Evolutionary conservation across 2,113 vertebrate species (phyloP).

Genomic region (Sialia sialis): DNA sequence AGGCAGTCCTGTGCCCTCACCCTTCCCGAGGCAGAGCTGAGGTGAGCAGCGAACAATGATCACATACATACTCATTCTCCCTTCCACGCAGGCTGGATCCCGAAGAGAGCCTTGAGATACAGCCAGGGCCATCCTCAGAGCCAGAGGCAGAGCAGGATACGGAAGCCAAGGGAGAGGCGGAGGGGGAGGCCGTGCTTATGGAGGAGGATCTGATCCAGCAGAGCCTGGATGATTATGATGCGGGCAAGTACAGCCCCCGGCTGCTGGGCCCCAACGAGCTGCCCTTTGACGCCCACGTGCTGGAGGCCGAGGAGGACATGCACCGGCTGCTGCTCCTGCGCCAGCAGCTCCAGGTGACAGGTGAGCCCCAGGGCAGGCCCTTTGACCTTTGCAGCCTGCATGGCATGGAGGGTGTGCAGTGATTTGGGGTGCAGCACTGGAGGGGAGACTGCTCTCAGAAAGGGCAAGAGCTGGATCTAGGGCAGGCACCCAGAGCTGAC

Average conservation of each 20-base stretch:
- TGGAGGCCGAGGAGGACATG: constrained; percentile 84
- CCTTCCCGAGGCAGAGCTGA: background rate
- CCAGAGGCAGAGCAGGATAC: constrained; percentile 35
- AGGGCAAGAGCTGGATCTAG: background rate
- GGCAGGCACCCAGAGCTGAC: background rate
- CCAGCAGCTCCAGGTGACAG: constrained; percentile 90
- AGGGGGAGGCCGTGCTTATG: constrained; percentile 87
- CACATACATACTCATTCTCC: background rate
- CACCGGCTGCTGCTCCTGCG: constrained; percentile 85
- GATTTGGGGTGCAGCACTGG: accelerated
- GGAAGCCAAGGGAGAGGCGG: constrained; percentile 58
- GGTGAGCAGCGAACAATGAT: background rate
- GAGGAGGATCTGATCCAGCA: constrained; percentile 98
- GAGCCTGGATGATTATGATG: constrained; percentile 92
- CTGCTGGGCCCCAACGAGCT: constrained; percentile 85
- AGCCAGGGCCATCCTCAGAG: constrained; percentile 52
- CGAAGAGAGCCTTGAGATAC: constrained; percentile 1
- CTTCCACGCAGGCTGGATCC: constrained; percentile 43
- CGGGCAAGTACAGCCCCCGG: constrained; percentile 89
- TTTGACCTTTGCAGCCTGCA: accelerated
- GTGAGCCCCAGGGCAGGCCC: constrained; percentile 47
- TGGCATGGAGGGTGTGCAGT: accelerated
- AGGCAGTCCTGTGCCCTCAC: background rate
- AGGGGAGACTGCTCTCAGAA: background rate
- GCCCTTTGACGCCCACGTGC: constrained; percentile 88